Conservation (phyloP, 2,888 invertebrate genomes). For the Cheilosia variabilis region DNA sequence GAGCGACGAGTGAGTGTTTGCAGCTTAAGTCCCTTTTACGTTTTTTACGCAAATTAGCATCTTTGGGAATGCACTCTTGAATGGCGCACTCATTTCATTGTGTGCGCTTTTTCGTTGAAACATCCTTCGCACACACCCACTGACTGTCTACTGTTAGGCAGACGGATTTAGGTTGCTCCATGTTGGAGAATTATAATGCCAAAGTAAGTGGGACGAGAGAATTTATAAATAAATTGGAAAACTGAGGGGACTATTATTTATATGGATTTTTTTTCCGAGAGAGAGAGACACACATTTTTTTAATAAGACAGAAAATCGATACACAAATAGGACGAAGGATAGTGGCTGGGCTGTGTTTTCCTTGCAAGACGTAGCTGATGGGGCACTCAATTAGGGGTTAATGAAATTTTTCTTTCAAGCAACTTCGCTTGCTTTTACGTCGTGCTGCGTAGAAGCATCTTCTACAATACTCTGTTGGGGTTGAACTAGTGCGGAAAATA, state of each 20-base stretch:
- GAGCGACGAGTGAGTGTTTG: neutral
- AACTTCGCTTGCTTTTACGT: neutral
- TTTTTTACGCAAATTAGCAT: constrained; percentile 23
- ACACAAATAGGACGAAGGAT: neutral
- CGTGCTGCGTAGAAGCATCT: no score
- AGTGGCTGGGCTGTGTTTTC: neutral
- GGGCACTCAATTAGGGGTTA: constrained; percentile 50
- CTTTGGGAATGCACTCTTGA: constrained; percentile 1
- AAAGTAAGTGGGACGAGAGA: neutral
- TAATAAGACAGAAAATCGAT: constrained; percentile 41
- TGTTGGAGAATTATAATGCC: neutral
- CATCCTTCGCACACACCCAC: constrained; percentile 4
- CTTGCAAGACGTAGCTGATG: constrained; percentile 14
- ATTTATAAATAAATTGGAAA: constrained; percentile 11
- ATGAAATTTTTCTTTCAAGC: constrained; percentile 30
- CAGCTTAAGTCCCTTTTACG: constrained; percentile 10
- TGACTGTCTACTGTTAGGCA: neutral
- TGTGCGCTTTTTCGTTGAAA: constrained; percentile 1
- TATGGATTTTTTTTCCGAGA: no score
- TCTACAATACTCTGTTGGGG: no score
- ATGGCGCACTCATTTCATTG: neutral
- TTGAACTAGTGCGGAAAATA: no score
- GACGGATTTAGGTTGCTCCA: constrained; percentile 11
- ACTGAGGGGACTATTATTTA: neutral
- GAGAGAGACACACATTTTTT: no score